Base-by-base conservation (phyloP, 2,888 invertebrate species). In the Emmelina monodactyla region DNA sequence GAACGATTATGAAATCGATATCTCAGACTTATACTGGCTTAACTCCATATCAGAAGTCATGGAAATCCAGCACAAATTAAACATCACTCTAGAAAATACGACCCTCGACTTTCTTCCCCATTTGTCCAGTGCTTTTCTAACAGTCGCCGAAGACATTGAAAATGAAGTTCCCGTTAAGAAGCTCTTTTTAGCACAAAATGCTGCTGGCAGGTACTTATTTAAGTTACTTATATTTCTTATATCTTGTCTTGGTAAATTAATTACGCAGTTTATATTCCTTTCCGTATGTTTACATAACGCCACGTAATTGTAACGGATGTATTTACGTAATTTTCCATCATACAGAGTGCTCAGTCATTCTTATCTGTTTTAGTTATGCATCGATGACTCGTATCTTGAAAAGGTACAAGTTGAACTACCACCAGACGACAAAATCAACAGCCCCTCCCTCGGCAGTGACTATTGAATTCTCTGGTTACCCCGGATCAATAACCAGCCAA, bases 381-480 rank as follows among this genome's bases (percentile, higher is more conserved):
- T 84, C 86, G 43, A 95, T 95, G 94, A 79, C 92, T 39, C 83
- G 93, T 37, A 84, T 94, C 22, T 76, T 92, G 53, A 95, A 95
- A 63, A 85, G 87, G 37, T 95, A 95, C 72, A 88, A 88, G 51
- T 85, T 96, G 34, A 85, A 86, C 40, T 92, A 87, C 59, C 89
- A 88, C 45, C 62, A 78, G 33, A 82, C 84, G 9, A 71, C 83
- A 2, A 55, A 58, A 31, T 66, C 72, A 31, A 67, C 75, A 11
- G 64, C 69, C 11, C 59, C 81, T 2, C 84, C 90, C 14, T 86
- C 90, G 1, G 89, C 89, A 0, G 78, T 79, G 28, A 83, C 85
- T 2, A 83, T 92, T 14, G 83, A 87, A 7, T 92, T 94, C 71
- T 88, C 92, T 0, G 89, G 93, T 0, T 94, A 92, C 62, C 94